Evolutionary conservation across 1,140 invertebrate genomes (phyloP).

Genomic region (Coenobita brevimanus): DNA sequence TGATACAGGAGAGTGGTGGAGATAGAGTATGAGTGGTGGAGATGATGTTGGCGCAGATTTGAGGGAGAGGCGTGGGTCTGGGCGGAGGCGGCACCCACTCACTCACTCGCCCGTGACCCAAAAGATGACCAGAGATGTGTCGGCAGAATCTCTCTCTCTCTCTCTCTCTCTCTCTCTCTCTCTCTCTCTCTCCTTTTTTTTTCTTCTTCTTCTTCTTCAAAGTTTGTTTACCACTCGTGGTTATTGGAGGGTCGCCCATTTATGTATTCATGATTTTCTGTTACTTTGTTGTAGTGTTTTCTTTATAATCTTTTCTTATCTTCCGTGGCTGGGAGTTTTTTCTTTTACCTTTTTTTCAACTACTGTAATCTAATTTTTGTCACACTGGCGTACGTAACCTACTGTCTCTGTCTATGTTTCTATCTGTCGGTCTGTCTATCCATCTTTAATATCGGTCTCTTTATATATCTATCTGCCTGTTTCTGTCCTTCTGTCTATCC

Average conservation of each 20-base stretch:
- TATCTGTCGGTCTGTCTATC: background rate
- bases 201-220: background rate
- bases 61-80: background rate
- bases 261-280: background rate
- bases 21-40: no score
- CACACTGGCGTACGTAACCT: no score
- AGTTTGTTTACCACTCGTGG: background rate
- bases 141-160: slow-evolving; percentile 21
- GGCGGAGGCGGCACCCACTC: background rate
- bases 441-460: background rate
- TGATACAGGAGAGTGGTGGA: background rate
- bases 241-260: background rate
- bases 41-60: no score
- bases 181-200: background rate
- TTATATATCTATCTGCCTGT: background rate
- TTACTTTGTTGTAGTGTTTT: background rate
- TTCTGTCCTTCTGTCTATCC: background rate
- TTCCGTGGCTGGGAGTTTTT: no score
- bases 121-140: slow-evolving; percentile 50
- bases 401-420: no score
- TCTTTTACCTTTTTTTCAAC: background rate
- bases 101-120: slow-evolving; percentile 43
- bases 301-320: background rate
- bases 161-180: background rate
- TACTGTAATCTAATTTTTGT: no score